phyloP scores from a whole-genome alignment of 2,888 invertebrate genomes.

The Heliconius sara region DNA sequence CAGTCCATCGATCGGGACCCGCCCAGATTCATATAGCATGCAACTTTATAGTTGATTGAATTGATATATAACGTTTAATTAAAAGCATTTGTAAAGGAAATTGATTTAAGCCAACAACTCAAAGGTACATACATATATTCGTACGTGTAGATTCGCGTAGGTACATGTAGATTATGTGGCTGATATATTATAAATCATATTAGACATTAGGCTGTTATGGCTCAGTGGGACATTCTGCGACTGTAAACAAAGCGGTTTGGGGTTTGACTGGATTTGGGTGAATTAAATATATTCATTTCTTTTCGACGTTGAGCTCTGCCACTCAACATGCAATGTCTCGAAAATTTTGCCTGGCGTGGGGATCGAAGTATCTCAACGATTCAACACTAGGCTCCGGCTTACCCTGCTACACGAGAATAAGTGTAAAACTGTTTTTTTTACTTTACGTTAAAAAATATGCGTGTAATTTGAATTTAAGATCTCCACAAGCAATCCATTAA shows the following conservation, averaged over 20 bases:
- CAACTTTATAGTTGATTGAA: constrained; percentile 4
- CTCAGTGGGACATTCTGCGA: neutral
- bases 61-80: neutral
- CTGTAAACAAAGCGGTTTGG: neutral
- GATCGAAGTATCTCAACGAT: too few relatives aligned
- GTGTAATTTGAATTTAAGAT: too few relatives aligned
- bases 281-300: too few relatives aligned
- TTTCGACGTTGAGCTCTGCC: too few relatives aligned
- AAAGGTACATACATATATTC: neutral
- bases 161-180: neutral
- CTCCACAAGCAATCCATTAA: too few relatives aligned
- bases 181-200: neutral
- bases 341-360: too few relatives aligned
- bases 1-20: constrained; percentile 47
- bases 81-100: neutral
- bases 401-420: too few relatives aligned
- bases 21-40: constrained; percentile 7
- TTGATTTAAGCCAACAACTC: neutral
- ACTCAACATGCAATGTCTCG: too few relatives aligned
- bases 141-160: neutral
- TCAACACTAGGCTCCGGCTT: too few relatives aligned
- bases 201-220: neutral
- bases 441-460: too few relatives aligned
- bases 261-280: too few relatives aligned
- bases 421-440: too few relatives aligned